These are phyloP conservation scores for Apostichopus parvimensis DNA, from an alignment of 35 echinoderm and acorn worm genomes.

Conservation along the genomic window DNA sequence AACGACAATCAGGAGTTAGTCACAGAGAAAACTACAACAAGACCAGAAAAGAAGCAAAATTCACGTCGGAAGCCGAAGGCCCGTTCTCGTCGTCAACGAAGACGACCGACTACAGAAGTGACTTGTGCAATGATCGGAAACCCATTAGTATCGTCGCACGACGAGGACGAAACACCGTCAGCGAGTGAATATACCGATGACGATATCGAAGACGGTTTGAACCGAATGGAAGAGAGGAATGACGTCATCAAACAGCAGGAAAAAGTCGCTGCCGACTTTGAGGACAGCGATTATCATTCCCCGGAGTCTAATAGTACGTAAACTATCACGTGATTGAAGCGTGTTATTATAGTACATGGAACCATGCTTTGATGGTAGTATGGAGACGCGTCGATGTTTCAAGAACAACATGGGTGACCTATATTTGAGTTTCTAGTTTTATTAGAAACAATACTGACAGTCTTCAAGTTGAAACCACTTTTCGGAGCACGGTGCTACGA, in stretches of 20 bases:
- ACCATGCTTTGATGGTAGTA: too few species aligned
- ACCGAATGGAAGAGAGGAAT: neutral
- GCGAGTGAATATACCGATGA: conserved; percentile 36
- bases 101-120: conserved; percentile 22
- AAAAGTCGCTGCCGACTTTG: neutral
- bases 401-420: too few species aligned
- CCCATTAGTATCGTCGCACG: neutral
- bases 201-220: conserved; percentile 49
- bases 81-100: conserved; percentile 25
- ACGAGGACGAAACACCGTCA: conserved; percentile 21
- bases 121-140: conserved; percentile 14
- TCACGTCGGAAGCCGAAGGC: conserved; percentile 27
- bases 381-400: too few species aligned
- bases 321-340: neutral
- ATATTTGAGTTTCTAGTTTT: too few species aligned
- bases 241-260: neutral
- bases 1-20: neutral
- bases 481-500: too few species aligned
- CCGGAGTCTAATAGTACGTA: conserved; percentile 2
- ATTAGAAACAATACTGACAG: too few species aligned
- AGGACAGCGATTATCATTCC: conserved; percentile 33
- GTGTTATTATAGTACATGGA: neutral
- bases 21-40: neutral
- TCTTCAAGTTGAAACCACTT: too few species aligned
- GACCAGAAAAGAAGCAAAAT: conserved; percentile 3